Percentiles rank a stretch among this genome's conserved stretches.
phyloP scores from a whole-genome alignment of 2,113 vertebrate species.

The Psittacus erithacus region DNA sequence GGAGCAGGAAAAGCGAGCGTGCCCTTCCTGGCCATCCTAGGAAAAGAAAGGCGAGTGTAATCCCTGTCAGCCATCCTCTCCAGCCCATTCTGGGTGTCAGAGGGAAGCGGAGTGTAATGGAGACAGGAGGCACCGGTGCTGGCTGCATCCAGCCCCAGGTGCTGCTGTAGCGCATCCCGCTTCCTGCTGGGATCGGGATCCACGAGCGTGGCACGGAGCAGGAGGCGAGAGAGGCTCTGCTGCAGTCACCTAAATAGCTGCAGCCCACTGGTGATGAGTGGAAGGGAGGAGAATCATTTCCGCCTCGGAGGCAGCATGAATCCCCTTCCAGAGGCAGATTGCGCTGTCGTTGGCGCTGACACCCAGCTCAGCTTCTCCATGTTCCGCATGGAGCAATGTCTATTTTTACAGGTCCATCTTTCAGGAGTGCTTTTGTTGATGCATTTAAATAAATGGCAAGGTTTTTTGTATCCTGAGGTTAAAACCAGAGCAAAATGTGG shows the following conservation, averaged over 20 bases:
- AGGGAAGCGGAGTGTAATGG: neutral
- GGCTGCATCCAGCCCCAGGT: no score
- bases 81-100: neutral
- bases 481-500: neutral
- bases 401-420: neutral
- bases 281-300: neutral
- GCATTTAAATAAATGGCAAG: rapidly evolving
- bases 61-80: rapidly evolving
- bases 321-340: neutral
- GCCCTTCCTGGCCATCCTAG: neutral
- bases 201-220: neutral
- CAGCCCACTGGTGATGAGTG: neutral
- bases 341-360: neutral
- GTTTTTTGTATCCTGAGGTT: neutral
- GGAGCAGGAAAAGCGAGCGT: neutral
- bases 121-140: neutral
- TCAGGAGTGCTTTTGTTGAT: neutral
- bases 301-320: neutral
- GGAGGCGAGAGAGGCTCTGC: neutral
- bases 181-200: neutral
- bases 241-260: neutral
- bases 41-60: neutral
- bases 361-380: neutral
- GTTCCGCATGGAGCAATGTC: rapidly evolving
- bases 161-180: neutral